phyloP scores from a whole-genome alignment of 2,797 vertebrate genomes.

The Phyllotis vaccarum region DNA sequence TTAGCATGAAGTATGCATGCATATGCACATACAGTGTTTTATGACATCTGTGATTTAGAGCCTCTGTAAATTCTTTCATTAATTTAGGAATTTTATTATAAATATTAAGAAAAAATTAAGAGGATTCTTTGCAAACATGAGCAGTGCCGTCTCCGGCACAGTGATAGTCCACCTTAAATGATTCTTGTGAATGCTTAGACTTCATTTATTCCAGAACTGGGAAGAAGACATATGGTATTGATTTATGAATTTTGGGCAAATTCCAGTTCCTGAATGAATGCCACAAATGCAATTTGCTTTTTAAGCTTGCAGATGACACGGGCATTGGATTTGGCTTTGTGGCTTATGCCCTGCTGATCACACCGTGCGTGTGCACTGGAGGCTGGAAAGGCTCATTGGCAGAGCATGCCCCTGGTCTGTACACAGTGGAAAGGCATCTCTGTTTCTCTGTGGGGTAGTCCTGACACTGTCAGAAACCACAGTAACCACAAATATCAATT shows the following conservation, averaged over 20 bases:
- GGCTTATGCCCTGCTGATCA: not conserved
- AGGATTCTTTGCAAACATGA: not conserved
- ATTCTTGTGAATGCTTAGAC: not conserved
- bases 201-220: constrained; percentile 42
- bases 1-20: not conserved
- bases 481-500: not conserved
- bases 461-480: not conserved
- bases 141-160: not conserved
- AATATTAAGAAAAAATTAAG: constrained; percentile 10
- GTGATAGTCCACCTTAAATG: not conserved
- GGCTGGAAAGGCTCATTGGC: not conserved
- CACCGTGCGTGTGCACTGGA: rapidly evolving
- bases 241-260: constrained; percentile 9
- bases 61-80: not conserved
- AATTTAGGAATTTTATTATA: not conserved
- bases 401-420: too few relatives aligned
- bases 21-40: not conserved
- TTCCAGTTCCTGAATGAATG: not conserved
- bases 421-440: too few relatives aligned
- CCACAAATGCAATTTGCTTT: not conserved
- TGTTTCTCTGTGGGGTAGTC: rapidly evolving
- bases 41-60: not conserved
- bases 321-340: not conserved
- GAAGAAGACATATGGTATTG: not conserved
- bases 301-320: not conserved